A percentile compares a stretch with the other conserved stretches of the same genome.
These are phyloP conservation scores for Adelosebastes latens DNA, from an alignment of 2,797 vertebrate genomes.

Conservation along the genomic window DNA sequence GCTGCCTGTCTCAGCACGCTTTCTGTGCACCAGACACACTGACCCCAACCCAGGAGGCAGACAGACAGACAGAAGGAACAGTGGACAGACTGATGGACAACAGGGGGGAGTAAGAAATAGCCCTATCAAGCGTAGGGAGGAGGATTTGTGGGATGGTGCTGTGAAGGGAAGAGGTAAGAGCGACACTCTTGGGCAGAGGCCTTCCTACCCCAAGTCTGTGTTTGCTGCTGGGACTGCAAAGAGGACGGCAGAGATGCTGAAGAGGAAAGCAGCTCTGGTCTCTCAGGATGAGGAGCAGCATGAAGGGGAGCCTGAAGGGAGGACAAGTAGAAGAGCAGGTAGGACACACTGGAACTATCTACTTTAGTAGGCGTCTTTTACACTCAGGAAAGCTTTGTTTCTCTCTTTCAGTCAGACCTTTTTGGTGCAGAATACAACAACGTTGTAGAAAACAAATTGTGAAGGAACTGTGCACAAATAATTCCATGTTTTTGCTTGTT, in stretches of 20 bases:
- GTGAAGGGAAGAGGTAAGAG: background rate
- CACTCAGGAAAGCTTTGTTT: background rate
- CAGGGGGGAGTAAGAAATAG: background rate
- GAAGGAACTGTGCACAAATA: background rate
- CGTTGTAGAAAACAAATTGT: background rate
- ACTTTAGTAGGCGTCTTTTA: too few relatives aligned
- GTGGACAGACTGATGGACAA: slow-evolving; percentile 23
- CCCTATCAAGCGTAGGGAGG: background rate
- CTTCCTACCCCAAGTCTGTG: slow-evolving; percentile 69
- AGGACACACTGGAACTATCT: background rate
- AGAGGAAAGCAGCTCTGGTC: slow-evolving; percentile 31
- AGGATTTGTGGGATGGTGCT: background rate
- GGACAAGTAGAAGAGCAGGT: slow-evolving; percentile 21
- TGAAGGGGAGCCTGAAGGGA: background rate
- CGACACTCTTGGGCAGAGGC: background rate
- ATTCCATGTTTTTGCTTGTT: background rate
- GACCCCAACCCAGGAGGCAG: slow-evolving; percentile 5
- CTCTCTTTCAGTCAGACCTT: background rate
- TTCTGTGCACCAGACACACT: slow-evolving; percentile 58
- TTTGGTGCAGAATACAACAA: background rate
- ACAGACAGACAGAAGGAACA: slow-evolving; percentile 6
- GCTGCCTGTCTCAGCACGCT: background rate
- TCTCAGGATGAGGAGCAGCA: slow-evolving; percentile 23
- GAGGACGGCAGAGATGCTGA: slow-evolving; percentile 71
- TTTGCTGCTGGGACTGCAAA: slow-evolving; percentile 88